A percentile compares a stretch with the other conserved stretches of the same genome.
phyloP scores from a whole-genome alignment of 1,140 invertebrate genomes.

The Aleiodes sp. region DNA sequence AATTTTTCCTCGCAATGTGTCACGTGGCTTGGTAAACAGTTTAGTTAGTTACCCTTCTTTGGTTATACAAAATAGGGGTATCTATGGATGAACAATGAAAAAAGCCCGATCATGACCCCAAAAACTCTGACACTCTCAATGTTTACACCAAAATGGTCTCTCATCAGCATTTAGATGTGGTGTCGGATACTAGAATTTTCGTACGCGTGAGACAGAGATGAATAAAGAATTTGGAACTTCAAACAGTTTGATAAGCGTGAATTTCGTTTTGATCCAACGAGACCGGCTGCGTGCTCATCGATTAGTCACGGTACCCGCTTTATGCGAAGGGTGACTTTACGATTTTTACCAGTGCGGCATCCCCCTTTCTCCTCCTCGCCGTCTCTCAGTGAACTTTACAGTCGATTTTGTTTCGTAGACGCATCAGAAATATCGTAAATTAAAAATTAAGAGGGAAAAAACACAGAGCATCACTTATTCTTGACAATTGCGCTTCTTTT shows the following conservation, averaged over 20 bases:
- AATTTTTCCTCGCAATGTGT: conserved; percentile 30
- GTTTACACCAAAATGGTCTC: conserved; percentile 21
- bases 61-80: not conserved
- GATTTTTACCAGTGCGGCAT: conserved; percentile 54
- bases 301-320: conserved; percentile 63
- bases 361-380: not conserved
- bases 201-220: not conserved
- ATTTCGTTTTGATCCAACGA: conserved; percentile 52
- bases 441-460: not conserved
- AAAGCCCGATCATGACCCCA: conserved; percentile 20
- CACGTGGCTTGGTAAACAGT: conserved; percentile 56
- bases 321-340: conserved; percentile 59
- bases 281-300: conserved; percentile 62
- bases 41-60: conserved; percentile 37
- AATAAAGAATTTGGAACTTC: not conserved
- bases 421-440: not conserved
- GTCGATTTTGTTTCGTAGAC: not conserved
- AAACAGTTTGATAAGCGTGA: conserved; percentile 39
- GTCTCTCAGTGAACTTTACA: not conserved
- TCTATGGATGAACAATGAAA: not conserved
- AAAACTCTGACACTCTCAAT: conserved; percentile 3
- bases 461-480: not conserved
- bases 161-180: conserved; percentile 30
- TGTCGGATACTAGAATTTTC: not conserved
- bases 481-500: not conserved